Evolutionary conservation across 2,888 invertebrate genomes (phyloP).

Genomic region (Sepioteuthis lessoniana): DNA sequence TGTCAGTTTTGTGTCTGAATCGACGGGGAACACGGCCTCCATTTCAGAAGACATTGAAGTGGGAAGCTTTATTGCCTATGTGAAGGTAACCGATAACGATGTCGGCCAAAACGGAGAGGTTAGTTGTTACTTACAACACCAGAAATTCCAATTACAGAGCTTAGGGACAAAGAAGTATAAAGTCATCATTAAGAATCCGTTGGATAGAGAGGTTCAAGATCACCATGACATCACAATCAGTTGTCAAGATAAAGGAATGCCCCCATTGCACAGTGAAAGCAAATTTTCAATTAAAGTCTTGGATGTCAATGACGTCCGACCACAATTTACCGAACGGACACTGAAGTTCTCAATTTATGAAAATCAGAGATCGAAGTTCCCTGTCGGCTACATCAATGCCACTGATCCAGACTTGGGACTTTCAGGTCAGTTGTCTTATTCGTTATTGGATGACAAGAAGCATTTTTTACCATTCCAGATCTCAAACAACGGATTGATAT

Average conservation of each 20-base stretch:
- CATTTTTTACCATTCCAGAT: not conserved
- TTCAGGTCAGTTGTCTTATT: not conserved
- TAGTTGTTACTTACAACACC: not conserved
- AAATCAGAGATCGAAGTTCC: not conserved
- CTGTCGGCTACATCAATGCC: not conserved
- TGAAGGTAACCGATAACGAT: not conserved
- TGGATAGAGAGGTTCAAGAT: slow-evolving; percentile 16
- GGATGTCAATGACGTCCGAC: not conserved
- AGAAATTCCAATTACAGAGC: not conserved
- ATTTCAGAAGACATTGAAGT: not conserved
- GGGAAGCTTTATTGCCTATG: not conserved
- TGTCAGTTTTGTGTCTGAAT: not conserved
- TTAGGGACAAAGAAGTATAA: not conserved
- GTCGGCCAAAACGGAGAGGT: not conserved
- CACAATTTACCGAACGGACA: not conserved
- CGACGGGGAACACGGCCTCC: not conserved
- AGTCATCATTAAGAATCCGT: not conserved
- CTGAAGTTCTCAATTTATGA: not conserved
- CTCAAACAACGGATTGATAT: not conserved
- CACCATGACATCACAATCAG: not conserved
- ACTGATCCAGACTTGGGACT: not conserved
- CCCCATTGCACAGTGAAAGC: not conserved
- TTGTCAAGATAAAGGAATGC: not conserved
- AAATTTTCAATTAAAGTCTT: not conserved
- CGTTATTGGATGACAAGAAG: not conserved